Evolutionary conservation across 1,140 invertebrate species (phyloP).

Genomic region (Archivesica marissinica): DNA sequence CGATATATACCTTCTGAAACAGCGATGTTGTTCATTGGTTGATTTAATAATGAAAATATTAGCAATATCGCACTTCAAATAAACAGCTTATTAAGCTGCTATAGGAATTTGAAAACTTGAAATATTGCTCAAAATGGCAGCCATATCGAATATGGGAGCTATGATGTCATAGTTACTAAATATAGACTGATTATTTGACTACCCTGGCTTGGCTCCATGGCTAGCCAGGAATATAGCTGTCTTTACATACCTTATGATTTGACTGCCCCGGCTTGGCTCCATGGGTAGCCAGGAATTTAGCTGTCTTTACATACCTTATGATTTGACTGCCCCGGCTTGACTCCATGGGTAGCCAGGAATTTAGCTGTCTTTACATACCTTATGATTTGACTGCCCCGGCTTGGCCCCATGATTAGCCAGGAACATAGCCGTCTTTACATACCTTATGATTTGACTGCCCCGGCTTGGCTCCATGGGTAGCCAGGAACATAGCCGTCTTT

Average conservation of each 20-base stretch:
- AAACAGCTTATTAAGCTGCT: too few relatives aligned
- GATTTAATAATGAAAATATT: too few relatives aligned
- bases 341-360: constrained; percentile 87
- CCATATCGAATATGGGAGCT: too few relatives aligned
- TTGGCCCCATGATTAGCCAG: constrained; percentile 88
- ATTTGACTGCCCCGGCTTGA: too few relatives aligned
- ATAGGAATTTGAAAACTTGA: too few relatives aligned
- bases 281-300: constrained; percentile 90
- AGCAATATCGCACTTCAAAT: too few relatives aligned
- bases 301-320: constrained; percentile 86
- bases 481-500: constrained; percentile 91
- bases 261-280: constrained; percentile 88
- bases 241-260: constrained; percentile 88
- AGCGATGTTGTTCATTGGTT: too few relatives aligned
- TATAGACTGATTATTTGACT: constrained; percentile 89
- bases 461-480: constrained; percentile 88
- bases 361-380: constrained; percentile 75
- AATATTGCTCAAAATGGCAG: too few relatives aligned
- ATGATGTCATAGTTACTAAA: too few relatives aligned
- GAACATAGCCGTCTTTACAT: too few relatives aligned
- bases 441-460: constrained; percentile 89
- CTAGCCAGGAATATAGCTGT: too few relatives aligned
- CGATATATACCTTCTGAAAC: too few relatives aligned
- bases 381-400: constrained; percentile 89
- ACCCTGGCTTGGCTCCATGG: constrained; percentile 88